A percentile compares a stretch with the other conserved stretches of the same genome.
These are phyloP conservation scores for Pteria penguin DNA, from an alignment of 2,888 invertebrate genomes.

Conservation along the genomic window DNA sequence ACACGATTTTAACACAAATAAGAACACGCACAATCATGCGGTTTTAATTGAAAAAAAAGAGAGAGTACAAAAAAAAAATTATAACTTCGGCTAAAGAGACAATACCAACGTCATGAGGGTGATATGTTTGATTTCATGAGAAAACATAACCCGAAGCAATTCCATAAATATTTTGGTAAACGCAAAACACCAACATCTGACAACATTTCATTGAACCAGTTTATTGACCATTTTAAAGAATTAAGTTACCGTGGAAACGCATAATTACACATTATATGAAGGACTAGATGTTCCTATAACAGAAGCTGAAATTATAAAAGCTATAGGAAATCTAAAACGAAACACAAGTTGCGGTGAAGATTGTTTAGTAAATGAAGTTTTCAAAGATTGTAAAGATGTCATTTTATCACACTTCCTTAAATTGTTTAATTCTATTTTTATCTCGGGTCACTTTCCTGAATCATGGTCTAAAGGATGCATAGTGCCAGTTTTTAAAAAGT, in stretches of 20 bases:
- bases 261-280: neutral
- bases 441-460: slow-evolving; percentile 21
- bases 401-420: slow-evolving; percentile 14
- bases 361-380: slow-evolving; percentile 31
- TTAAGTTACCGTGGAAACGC: neutral
- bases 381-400: slow-evolving; percentile 32
- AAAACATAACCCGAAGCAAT: slow-evolving; percentile 13
- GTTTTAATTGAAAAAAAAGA: neutral
- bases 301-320: slow-evolving; percentile 4
- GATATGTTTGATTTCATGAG: neutral
- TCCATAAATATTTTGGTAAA: slow-evolving; percentile 8
- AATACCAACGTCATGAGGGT: no score
- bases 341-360: slow-evolving; percentile 22
- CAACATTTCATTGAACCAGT: neutral
- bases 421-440: slow-evolving; percentile 32
- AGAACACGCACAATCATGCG: neutral
- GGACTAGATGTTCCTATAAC: slow-evolving; percentile 2
- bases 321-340: neutral
- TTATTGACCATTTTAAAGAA: neutral
- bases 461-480: slow-evolving; percentile 36
- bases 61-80: neutral
- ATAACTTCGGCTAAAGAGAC: no score
- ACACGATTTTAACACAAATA: neutral
- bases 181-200: neutral
- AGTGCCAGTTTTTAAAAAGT: slow-evolving; percentile 39